Percentiles rank a stretch among this genome's conserved stretches.
Conservation (phyloP, 2,113 vertebrate species). For the Onychostruthus taczanowskii region DNA sequence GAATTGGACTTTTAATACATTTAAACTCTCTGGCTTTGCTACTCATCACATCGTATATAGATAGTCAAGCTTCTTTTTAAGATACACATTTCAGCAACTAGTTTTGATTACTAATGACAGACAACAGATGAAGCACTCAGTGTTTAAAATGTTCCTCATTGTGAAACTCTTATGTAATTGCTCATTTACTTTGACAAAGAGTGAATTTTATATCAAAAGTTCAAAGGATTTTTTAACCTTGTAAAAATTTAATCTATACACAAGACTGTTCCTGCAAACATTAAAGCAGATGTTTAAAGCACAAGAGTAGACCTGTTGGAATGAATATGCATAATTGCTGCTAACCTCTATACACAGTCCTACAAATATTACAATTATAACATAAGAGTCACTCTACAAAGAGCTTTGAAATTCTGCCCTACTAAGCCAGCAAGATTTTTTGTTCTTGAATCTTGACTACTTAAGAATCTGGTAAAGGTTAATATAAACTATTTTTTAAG, state of each 20-base stretch:
- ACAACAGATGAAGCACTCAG: background rate
- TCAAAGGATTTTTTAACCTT: slow-evolving; percentile 35
- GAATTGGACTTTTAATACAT: background rate
- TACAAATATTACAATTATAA: slow-evolving; percentile 12
- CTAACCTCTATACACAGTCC: background rate
- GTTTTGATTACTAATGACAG: slow-evolving; percentile 22
- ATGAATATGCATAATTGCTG: slow-evolving; percentile 16
- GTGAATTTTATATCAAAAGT: slow-evolving; percentile 27
- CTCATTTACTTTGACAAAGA: slow-evolving; percentile 3
- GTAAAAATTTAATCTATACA: slow-evolving; percentile 29
- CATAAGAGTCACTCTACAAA: background rate
- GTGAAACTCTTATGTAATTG: slow-evolving; percentile 19
- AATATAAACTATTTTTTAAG: background rate
- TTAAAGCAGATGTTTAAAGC: slow-evolving; percentile 43
- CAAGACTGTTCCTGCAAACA: slow-evolving; percentile 35
- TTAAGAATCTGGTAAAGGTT: background rate
- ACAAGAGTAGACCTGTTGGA: slow-evolving; percentile 54
- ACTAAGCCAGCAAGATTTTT: background rate
- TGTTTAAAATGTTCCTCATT: background rate
- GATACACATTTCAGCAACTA: slow-evolving; percentile 9
- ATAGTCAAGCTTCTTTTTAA: background rate
- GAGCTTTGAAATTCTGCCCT: background rate
- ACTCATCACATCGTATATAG: background rate
- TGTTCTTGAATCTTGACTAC: background rate
- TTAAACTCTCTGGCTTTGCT: background rate